Conservation (phyloP, 2,888 invertebrate genomes). For the Perizoma affinitatum region DNA sequence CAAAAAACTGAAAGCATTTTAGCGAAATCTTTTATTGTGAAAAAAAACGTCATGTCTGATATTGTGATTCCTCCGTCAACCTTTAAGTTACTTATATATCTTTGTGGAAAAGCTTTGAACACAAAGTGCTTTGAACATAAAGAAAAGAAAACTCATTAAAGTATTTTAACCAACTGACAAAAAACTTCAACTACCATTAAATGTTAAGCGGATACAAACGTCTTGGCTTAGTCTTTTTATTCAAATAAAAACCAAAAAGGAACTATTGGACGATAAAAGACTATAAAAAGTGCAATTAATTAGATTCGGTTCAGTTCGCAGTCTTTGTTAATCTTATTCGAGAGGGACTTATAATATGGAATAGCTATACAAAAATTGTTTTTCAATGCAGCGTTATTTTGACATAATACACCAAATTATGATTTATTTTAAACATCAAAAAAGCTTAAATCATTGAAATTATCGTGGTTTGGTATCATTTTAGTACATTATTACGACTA, state of each 20-base stretch:
- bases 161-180: not conserved
- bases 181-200: not conserved
- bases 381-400: too few species aligned
- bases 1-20: too few species aligned
- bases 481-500: too few species aligned
- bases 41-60: too few species aligned
- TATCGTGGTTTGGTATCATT: too few species aligned
- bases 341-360: too few species aligned
- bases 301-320: constrained; percentile 26
- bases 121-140: not conserved
- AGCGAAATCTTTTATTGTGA: too few species aligned
- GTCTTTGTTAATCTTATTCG: constrained; percentile 13
- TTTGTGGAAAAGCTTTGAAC: not conserved
- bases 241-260: constrained; percentile 3
- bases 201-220: constrained; percentile 2
- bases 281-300: constrained; percentile 19
- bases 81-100: not conserved
- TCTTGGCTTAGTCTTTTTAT: not conserved
- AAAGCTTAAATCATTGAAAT: too few species aligned
- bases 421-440: too few species aligned
- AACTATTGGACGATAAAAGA: constrained; percentile 12
- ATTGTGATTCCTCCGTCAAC: too few species aligned
- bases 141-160: constrained; percentile 19
- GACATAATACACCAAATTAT: too few species aligned
- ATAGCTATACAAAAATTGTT: too few species aligned